These are phyloP conservation scores for Sarcoramphus papa DNA, from an alignment of 2,797 vertebrate genomes.

Conservation along the genomic window DNA sequence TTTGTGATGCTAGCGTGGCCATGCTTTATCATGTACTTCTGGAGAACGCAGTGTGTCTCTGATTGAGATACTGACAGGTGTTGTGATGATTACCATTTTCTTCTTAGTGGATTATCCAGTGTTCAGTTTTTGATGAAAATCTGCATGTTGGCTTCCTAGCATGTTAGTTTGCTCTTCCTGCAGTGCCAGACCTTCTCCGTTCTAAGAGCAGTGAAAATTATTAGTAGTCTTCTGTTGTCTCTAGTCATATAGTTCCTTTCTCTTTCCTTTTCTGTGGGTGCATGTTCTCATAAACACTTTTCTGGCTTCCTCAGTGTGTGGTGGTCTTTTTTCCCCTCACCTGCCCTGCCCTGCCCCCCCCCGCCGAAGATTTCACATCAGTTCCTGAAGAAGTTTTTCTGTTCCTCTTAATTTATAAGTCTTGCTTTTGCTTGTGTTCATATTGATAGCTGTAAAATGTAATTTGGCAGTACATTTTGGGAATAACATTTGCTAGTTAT, in stretches of 20 bases:
- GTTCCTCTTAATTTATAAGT: background rate
- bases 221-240: background rate
- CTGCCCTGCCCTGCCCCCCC: too few relatives aligned
- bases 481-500: background rate
- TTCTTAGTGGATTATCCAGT: background rate
- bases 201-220: background rate
- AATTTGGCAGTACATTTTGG: background rate
- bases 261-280: background rate
- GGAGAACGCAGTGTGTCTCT: rapidly evolving
- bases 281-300: background rate
- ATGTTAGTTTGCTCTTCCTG: background rate
- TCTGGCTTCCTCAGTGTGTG: background rate
- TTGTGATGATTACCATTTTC: background rate
- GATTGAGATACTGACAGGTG: background rate
- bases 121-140: background rate
- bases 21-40: rapidly evolving
- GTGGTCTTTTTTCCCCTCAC: too few relatives aligned
- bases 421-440: background rate
- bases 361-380: background rate
- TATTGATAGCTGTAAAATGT: background rate
- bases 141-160: background rate
- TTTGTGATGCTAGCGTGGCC: background rate
- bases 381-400: background rate
- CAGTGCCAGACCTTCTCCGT: background rate
- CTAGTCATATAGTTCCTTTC: background rate